Base-by-base conservation (phyloP, 1,140 invertebrate genomes). In the Musca domestica region DNA sequence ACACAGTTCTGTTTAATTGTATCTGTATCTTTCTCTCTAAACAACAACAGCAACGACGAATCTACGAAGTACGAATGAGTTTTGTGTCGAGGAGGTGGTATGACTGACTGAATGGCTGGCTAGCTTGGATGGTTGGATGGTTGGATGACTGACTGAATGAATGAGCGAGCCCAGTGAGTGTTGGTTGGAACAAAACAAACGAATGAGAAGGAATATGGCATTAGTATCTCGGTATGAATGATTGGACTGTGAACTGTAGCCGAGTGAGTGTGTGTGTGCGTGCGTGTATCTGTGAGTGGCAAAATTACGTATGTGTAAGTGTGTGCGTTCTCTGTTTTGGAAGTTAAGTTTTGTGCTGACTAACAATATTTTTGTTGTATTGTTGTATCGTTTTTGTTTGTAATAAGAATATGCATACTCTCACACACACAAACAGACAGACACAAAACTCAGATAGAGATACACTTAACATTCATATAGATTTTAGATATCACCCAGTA, bases 1-100 rank as follows among this genome's bases (percentile, higher is more conserved):
- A 80, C 76, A 58, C 76, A 34, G 74, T 76, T 79, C 76, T 77
- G 77, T 80, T 75, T 80, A 80, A 80, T 80, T 80, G 77, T 80
- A 80, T 80, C 76, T 80, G 70, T 73, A 75, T 76, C 73, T 75
- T 73, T 75, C 75, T 63, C 75, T 63, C 48, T 68, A 64, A 30
- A 68, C 47, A 48, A 66, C 51, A 27, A 47, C 64, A 65, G 22
- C 27, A 30, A 30, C 27, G 27, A 30, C 34, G 34, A 41, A 41
- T 41, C 34, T 41, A 41, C 34, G 34, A 41, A 41, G 34, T 51
- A 51, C 47, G 15, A 51, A 66, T 27, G 34, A 47, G 47, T 46
- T 46, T 34, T 34, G 52, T 15, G 27, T 34, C 25, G 34, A 41
- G 34, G 34, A 41, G 34, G 34, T 41, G 34, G 34, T 41, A 41